phyloP scores from a whole-genome alignment of 2,888 invertebrate species.

The Trachelus iudaicus region DNA sequence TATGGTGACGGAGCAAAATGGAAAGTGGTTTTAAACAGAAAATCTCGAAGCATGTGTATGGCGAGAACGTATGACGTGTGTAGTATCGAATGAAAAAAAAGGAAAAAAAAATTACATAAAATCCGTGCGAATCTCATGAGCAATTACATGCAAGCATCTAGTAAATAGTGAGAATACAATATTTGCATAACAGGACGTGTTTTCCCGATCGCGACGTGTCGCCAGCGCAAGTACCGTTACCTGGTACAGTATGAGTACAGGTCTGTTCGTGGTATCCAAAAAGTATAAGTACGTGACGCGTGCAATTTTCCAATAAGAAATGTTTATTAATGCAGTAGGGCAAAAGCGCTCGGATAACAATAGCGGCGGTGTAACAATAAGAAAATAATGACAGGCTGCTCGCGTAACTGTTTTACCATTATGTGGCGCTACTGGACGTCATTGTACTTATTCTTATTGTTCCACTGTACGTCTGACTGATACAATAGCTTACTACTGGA shows the following conservation, averaged over 20 bases:
- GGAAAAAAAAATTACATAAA: background rate
- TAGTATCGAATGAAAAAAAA: background rate
- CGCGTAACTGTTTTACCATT: background rate
- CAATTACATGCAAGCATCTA: background rate
- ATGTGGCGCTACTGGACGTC: background rate
- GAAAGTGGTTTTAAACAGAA: conserved; percentile 44
- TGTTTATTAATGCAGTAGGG: background rate
- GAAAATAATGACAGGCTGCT: background rate
- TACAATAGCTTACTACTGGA: background rate
- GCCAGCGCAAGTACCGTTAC: background rate
- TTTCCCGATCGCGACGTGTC: background rate
- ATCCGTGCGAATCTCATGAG: background rate
- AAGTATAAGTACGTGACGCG: background rate
- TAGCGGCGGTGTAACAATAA: background rate
- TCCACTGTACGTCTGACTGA: background rate
- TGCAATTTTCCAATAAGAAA: background rate
- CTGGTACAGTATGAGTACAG: background rate
- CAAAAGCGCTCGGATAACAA: background rate
- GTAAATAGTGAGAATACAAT: background rate
- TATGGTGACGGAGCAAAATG: conserved; percentile 42
- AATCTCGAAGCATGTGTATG: conserved; percentile 24
- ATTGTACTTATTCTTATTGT: background rate
- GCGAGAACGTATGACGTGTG: background rate
- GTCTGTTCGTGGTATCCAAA: background rate
- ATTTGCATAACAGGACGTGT: background rate